Evolutionary conservation across 1,140 invertebrate species (phyloP), one percentile per base, ranked within the genome.

Genomic region (Stegodyphus dumicola): DNA sequence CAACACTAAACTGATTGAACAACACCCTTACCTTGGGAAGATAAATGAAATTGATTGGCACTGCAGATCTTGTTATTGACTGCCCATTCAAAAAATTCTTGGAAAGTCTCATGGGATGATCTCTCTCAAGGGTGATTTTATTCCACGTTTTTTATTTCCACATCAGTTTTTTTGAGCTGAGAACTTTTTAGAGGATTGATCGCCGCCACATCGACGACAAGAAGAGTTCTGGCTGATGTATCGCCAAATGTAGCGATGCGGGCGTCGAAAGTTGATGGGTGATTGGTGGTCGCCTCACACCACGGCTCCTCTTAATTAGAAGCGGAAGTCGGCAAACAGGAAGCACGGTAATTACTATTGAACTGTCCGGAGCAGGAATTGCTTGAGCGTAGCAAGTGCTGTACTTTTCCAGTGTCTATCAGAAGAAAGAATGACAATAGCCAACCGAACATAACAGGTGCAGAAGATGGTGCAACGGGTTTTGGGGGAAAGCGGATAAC

Each of bases 261-360:
- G 74, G 11, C 53, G 48, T 60, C n/a, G 74, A 60, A 33, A 60
- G 9, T 33, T 65, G 75, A 74, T 67, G 79, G 70, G 71, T 65
- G 80, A 83, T 83, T 73, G 71, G 70, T 48, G 80, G 17, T 56
- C 65, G 18, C 17, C 56, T 71, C 84, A 74, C 84, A 77, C 67
- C 76, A 86, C 15, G 66, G 84, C 65, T 48, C 52, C 54, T 67
- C 84, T 86, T 86, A 86, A 86, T 86, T 86, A 86, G 84, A 86
- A 86, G 66, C 84, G 84, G 84, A 86, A 86, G 84, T 74, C 75
- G 76, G 48, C 53, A 65, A 71, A 86, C 84, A 86, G 84, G 84
- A 86, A 86, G 84, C 84, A 65, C 33, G 84, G 75, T 78, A 86
- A 86, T 86, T 86, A 86, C 84, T n/a, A 73, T 86, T 67, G 83